Conservation (phyloP, 2,797 vertebrate genomes). For the Pteropus rufus region DNA sequence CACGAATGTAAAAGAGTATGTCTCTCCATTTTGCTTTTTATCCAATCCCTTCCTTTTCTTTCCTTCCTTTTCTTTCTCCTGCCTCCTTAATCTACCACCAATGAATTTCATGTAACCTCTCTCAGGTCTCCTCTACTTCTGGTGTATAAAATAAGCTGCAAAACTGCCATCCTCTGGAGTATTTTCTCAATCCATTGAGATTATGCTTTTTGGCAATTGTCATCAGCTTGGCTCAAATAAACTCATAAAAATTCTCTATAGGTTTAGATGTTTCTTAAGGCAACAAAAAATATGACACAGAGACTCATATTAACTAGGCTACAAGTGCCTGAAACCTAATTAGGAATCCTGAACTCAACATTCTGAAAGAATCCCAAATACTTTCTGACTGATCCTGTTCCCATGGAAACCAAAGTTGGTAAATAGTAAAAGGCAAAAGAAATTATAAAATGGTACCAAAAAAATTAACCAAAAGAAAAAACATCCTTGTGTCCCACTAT, state of each 20-base stretch:
- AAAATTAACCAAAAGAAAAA: constrained; percentile 18
- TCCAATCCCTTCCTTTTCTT: background rate
- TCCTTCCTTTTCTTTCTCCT: background rate
- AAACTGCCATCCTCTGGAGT: background rate
- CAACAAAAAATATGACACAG: background rate
- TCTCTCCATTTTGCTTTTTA: background rate
- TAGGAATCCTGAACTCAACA: constrained; percentile 27
- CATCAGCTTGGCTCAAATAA: background rate
- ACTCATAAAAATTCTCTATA: background rate
- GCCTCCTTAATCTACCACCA: background rate
- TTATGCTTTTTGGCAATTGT: background rate
- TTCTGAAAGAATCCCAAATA: constrained; percentile 57
- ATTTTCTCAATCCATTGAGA: background rate
- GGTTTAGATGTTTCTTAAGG: background rate
- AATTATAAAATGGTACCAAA: constrained; percentile 27
- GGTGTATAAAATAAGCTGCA: background rate
- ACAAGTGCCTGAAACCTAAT: background rate
- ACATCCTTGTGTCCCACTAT: background rate
- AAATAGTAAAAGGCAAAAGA: constrained; percentile 56
- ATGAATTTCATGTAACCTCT: background rate
- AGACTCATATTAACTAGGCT: constrained; percentile 2
- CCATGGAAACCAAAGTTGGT: constrained; percentile 71
- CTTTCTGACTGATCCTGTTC: constrained; percentile 52
- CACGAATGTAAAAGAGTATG: background rate
- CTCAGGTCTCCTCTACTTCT: background rate